These are phyloP conservation scores for Parnassius glacialis DNA, from an alignment of 2,888 invertebrate species.

Conservation along the genomic window DNA sequence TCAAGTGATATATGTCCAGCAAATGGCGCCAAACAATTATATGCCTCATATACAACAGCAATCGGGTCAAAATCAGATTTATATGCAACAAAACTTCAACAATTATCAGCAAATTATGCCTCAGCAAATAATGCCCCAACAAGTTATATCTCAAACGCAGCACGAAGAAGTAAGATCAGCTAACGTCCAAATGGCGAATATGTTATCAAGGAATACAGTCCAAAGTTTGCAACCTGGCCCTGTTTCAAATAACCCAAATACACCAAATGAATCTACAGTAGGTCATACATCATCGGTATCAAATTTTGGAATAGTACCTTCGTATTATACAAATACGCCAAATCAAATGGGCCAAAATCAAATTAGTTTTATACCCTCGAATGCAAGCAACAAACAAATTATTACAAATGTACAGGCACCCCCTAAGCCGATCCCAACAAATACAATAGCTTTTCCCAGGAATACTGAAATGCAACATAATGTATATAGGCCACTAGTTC, in stretches of 20 bases:
- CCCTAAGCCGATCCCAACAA: conserved; percentile 35
- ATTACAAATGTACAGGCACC: conserved; percentile 34
- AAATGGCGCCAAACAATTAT: conserved; percentile 55
- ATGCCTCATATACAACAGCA: conserved; percentile 53
- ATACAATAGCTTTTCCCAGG: conserved; percentile 31
- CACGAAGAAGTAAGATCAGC: conserved; percentile 36
- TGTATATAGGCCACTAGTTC: conserved; percentile 28
- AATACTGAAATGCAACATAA: conserved; percentile 32
- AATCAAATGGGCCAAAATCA: conserved; percentile 37
- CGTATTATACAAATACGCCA: conserved; percentile 23
- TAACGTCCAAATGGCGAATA: conserved; percentile 34
- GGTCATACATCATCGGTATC: conserved; percentile 1
- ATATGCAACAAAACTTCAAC: conserved; percentile 54
- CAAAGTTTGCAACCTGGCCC: conserved; percentile 17
- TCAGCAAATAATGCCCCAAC: conserved; percentile 56
- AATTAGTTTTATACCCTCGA: conserved; percentile 29
- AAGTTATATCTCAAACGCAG: conserved; percentile 32
- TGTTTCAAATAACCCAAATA: conserved; percentile 6
- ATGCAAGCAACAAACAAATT: conserved; percentile 26
- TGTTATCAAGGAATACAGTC: conserved; percentile 14
- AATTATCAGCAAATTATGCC: conserved; percentile 53
- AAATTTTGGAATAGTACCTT: conserved; percentile 18
- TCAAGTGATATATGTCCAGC: conserved; percentile 66
- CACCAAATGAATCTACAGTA: conserved; percentile 12
- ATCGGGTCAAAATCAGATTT: conserved; percentile 61